Conservation (phyloP, 2,888 invertebrate genomes). For the Fabriciana adippe region DNA sequence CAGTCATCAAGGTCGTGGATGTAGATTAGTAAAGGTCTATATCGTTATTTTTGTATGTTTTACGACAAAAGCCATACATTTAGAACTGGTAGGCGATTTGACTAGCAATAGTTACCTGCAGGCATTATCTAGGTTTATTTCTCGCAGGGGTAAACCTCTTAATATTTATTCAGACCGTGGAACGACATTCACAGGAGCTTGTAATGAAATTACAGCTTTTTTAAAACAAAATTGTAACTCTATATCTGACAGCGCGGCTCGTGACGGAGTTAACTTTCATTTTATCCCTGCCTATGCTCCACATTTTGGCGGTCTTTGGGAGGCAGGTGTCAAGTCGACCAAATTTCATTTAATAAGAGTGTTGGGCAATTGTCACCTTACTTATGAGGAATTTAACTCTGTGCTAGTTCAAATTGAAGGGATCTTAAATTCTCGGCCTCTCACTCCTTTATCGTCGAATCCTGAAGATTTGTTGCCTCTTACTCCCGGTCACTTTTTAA, state of each 20-base stretch:
- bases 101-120: slow-evolving; percentile 29
- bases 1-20: slow-evolving; percentile 2
- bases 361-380: slow-evolving; percentile 32
- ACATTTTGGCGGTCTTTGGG: background rate
- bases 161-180: too few species aligned
- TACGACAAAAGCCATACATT: slow-evolving; percentile 31
- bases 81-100: slow-evolving; percentile 38
- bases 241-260: background rate
- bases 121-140: slow-evolving; percentile 32
- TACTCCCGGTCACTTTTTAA: slow-evolving; percentile 40
- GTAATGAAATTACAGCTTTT: background rate
- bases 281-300: slow-evolving; percentile 38
- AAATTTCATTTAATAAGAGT: too few species aligned
- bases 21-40: slow-evolving; percentile 19
- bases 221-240: slow-evolving; percentile 10
- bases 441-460: slow-evolving; percentile 18
- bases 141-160: slow-evolving; percentile 34
- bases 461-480: background rate
- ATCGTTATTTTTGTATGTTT: slow-evolving; percentile 38
- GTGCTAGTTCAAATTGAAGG: slow-evolving; percentile 38
- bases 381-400: slow-evolving; percentile 39
- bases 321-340: too few species aligned
- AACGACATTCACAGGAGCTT: too few species aligned
- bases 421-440: slow-evolving; percentile 36
- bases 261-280: slow-evolving; percentile 33